Evolutionary conservation across 2,113 vertebrate species (phyloP).

Genomic region (Podocnemis expansa): DNA sequence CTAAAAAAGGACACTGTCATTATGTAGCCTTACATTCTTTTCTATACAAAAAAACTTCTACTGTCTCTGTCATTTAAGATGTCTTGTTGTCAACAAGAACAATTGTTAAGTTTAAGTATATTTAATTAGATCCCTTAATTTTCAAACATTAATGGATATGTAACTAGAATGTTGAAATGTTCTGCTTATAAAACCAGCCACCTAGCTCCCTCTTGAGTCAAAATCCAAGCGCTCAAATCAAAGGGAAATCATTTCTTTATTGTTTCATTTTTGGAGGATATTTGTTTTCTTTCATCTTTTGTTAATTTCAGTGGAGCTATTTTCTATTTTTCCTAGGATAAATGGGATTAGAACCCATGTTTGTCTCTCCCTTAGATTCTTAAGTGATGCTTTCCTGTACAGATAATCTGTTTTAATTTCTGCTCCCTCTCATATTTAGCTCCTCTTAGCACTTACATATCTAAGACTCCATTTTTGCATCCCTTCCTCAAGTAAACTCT

Average conservation of each 20-base stretch:
- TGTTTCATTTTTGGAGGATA: neutral
- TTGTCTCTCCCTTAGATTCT: neutral
- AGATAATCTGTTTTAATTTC: neutral
- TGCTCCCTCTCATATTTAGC: neutral
- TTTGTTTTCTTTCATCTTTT: neutral
- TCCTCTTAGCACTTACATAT: neutral
- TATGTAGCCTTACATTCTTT: neutral
- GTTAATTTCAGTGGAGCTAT: neutral
- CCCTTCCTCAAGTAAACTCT: neutral
- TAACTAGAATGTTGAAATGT: neutral
- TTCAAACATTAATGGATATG: constrained; percentile 27
- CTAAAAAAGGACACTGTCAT: neutral
- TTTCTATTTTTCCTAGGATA: neutral
- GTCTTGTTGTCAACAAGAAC: neutral
- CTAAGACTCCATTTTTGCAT: neutral
- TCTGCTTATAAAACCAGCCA: constrained; percentile 36
- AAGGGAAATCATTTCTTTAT: neutral
- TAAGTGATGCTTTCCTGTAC: neutral
- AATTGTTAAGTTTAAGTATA: neutral
- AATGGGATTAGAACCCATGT: neutral
- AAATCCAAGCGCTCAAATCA: neutral
- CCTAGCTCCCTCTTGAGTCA: constrained; percentile 74
- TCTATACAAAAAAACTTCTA: neutral
- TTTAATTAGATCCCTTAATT: constrained; percentile 45
- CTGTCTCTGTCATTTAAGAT: neutral